A percentile compares a stretch with the other conserved stretches of the same genome.
phyloP scores from a whole-genome alignment of 2,113 vertebrate species.

The Murina feae region DNA sequence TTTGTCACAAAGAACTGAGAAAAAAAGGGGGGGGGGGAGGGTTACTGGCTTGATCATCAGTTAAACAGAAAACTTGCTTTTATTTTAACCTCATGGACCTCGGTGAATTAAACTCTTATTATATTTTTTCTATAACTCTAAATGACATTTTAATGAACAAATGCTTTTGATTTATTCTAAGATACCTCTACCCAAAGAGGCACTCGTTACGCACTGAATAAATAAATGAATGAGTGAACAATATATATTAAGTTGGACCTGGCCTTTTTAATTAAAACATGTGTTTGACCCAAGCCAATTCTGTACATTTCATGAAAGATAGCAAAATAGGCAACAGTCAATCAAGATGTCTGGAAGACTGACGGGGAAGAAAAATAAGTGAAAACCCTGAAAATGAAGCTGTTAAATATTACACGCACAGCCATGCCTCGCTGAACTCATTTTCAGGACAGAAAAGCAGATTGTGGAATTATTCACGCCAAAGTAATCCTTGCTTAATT shows the following conservation, averaged over 20 bases:
- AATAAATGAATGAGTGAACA: neutral
- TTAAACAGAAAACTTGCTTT: slow-evolving; percentile 32
- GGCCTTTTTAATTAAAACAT: neutral
- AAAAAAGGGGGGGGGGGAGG: neutral
- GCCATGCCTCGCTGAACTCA: slow-evolving; percentile 67
- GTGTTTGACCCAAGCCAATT: neutral
- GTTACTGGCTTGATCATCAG: neutral
- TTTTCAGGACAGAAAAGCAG: slow-evolving; percentile 73
- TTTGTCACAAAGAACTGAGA: slow-evolving; percentile 4
- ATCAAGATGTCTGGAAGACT: neutral
- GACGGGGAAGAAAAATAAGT: neutral
- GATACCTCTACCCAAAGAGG: neutral
- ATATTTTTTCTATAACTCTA: neutral
- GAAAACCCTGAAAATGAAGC: slow-evolving; percentile 50
- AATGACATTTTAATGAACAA: neutral
- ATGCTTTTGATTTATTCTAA: neutral
- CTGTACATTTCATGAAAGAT: neutral
- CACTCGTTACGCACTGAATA: neutral
- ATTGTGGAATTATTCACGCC: slow-evolving; percentile 77
- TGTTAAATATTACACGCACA: slow-evolving; percentile 59
- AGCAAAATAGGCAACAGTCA: slow-evolving; percentile 38
- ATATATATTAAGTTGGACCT: neutral
- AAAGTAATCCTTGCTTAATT: slow-evolving; percentile 76
- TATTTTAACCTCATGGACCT: neutral
- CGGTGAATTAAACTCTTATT: neutral